Conservation (phyloP, 1,140 invertebrate genomes). For the Drosophila azteca region DNA sequence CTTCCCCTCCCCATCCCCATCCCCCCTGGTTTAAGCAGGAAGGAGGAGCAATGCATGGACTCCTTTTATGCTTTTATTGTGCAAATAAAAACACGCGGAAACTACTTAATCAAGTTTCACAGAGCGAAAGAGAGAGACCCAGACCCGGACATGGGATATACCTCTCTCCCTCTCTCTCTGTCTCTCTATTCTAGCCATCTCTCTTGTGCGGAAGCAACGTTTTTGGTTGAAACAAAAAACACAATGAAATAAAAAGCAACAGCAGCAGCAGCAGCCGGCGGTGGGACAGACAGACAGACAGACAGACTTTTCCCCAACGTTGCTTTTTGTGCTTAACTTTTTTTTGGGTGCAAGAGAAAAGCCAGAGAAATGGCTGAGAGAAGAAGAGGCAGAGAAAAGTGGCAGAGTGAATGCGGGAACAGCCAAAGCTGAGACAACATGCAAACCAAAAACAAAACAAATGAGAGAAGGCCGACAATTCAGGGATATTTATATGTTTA, state of each 20-base stretch:
- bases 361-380: slow-evolving; percentile 15
- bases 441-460: slow-evolving; percentile 31
- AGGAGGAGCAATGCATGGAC: slow-evolving; percentile 25
- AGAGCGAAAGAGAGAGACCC: slow-evolving; percentile 21
- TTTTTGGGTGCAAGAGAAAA: slow-evolving; percentile 24
- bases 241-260: slow-evolving; percentile 49
- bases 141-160: slow-evolving; percentile 5
- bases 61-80: slow-evolving; percentile 72
- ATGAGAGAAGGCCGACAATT: not conserved
- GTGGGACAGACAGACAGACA: slow-evolving; percentile 24
- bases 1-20: no score
- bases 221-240: slow-evolving; percentile 61
- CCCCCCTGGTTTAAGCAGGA: slow-evolving; percentile 41
- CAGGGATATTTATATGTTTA: not conserved
- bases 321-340: slow-evolving; percentile 39
- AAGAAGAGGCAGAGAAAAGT: not conserved
- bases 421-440: slow-evolving; percentile 67
- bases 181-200: not conserved
- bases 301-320: slow-evolving; percentile 49
- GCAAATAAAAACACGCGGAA: slow-evolving; percentile 79
- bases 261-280: slow-evolving; percentile 30
- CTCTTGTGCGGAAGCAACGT: slow-evolving; percentile 48
- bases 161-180: not conserved
- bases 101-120: slow-evolving; percentile 79
- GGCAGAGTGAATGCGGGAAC: slow-evolving; percentile 40